Percentiles rank a stretch among this genome's conserved stretches.
Evolutionary conservation across 1,140 invertebrate genomes (phyloP).

Genomic region (Lordiphosa mommai): DNA sequence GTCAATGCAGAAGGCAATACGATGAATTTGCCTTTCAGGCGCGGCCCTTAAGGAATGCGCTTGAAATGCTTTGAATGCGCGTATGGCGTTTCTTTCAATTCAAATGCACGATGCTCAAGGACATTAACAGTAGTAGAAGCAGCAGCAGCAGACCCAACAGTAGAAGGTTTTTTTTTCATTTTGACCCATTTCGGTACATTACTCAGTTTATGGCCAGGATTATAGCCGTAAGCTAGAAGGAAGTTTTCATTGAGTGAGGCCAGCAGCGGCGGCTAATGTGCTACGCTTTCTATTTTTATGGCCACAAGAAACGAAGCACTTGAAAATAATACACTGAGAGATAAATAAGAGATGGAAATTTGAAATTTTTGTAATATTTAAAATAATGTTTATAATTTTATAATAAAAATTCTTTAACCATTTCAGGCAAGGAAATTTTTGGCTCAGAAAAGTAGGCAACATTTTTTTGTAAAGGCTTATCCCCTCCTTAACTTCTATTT

Average conservation of each 20-base stretch:
- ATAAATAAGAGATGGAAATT: too few relatives aligned
- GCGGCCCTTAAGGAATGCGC: constrained; percentile 30
- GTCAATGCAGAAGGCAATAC: constrained; percentile 3
- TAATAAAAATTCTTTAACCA: too few relatives aligned
- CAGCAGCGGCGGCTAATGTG: constrained; percentile 2
- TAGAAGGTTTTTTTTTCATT: constrained; percentile 3
- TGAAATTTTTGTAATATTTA: too few relatives aligned
- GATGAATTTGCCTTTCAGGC: constrained; percentile 3
- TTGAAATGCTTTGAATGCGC: constrained; percentile 53
- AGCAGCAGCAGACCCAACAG: not conserved
- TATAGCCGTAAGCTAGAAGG: constrained; percentile 39
- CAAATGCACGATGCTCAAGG: constrained; percentile 48
- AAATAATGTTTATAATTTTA: too few relatives aligned
- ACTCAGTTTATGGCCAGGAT: constrained; percentile 40
- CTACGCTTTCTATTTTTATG: not conserved
- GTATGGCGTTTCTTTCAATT: constrained; percentile 20
- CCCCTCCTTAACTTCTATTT: too few relatives aligned
- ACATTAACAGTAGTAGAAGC: constrained; percentile 20
- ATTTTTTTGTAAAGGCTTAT: too few relatives aligned
- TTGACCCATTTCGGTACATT: constrained; percentile 16
- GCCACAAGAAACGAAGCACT: not conserved
- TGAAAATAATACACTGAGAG: not conserved
- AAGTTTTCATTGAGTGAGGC: constrained; percentile 15
- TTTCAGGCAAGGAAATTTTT: too few relatives aligned
- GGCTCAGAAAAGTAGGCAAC: too few relatives aligned